Evolutionary conservation across 1,140 invertebrate genomes (phyloP).

Genomic region (Aporrectodea caliginosa): DNA sequence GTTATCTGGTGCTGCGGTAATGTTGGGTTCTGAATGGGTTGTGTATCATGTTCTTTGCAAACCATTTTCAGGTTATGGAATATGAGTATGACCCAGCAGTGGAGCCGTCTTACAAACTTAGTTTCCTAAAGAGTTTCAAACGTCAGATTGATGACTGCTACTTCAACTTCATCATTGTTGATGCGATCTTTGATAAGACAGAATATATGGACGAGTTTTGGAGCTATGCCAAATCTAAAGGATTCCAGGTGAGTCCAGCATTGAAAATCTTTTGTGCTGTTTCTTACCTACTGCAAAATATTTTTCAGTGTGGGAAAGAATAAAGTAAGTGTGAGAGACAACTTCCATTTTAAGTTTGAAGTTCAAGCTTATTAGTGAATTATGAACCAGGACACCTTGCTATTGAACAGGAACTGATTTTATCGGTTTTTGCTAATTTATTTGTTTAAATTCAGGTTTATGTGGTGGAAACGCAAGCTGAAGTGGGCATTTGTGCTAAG

Average conservation of each 20-base stretch:
- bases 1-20: neutral
- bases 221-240: slow-evolving; percentile 78
- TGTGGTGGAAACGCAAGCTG: slow-evolving; percentile 75
- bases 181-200: slow-evolving; percentile 70
- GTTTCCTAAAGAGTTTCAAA: slow-evolving; percentile 83
- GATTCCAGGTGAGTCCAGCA: slow-evolving; percentile 70
- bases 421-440: neutral
- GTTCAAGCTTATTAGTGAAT: neutral
- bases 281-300: neutral
- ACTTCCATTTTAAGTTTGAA: neutral
- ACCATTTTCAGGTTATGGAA: slow-evolving; percentile 67
- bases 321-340: neutral
- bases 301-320: neutral
- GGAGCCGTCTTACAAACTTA: slow-evolving; percentile 75
- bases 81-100: slow-evolving; percentile 85
- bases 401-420: slow-evolving; percentile 3
- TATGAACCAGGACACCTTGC: too few species aligned
- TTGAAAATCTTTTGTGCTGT: neutral
- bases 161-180: slow-evolving; percentile 88
- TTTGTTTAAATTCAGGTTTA: slow-evolving; percentile 66
- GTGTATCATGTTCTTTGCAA: neutral
- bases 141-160: slow-evolving; percentile 86
- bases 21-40: too few species aligned
- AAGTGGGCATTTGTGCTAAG: slow-evolving; percentile 72
- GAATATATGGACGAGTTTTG: slow-evolving; percentile 77